Base-by-base conservation (phyloP, 2,888 invertebrate genomes). In the Xestia ashworthii region DNA sequence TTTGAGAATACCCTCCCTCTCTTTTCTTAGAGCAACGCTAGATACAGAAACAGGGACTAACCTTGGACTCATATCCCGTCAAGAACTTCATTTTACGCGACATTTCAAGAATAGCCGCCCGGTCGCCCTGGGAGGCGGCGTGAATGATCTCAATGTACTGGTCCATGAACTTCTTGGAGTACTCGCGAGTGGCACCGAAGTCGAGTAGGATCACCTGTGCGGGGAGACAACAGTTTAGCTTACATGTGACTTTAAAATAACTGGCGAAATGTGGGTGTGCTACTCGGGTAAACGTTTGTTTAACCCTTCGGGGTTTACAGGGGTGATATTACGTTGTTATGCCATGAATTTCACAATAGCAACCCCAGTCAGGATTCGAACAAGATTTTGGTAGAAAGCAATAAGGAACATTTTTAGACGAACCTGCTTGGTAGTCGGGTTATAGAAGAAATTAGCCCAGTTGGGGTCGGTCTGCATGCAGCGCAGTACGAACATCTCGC, bases 381-480 rank as follows among this genome's bases (percentile, higher is more conserved):
- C 58, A 55, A 5, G 5, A 5, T 58, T 58, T 58, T 58, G 5
- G 14, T 5, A 64, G 12, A n/a, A 41, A 41, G 41, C 64, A 41
- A n/a, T 22, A n/a, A 22, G n/a, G 41, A 44, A n/a, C 8, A 44
- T n/a, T 41, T 44, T 9, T 32, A 32, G 14, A 25, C 44, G 16
- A 16, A 65, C 96, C 94, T 98, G 98, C 91, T 97, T 98, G 14
- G 98, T 98, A 66, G 97, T 97, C 0, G 98, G 97, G 92, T 99
- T 99, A 92, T 99, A 99, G 86, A 99, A 98, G 95, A 99, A 99
- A 93, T 99, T 99, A 0, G 99, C 99, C 99, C 99, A 99, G 95
- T 99, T 99, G 0, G 99, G 99, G 97, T 99, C 99, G 0, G 99
- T 99, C 97, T 99, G 99, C 99, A 99, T 99, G 93, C 98, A 99